Conservation (phyloP, 1,140 invertebrate species). For the Penaeus japonicus region DNA sequence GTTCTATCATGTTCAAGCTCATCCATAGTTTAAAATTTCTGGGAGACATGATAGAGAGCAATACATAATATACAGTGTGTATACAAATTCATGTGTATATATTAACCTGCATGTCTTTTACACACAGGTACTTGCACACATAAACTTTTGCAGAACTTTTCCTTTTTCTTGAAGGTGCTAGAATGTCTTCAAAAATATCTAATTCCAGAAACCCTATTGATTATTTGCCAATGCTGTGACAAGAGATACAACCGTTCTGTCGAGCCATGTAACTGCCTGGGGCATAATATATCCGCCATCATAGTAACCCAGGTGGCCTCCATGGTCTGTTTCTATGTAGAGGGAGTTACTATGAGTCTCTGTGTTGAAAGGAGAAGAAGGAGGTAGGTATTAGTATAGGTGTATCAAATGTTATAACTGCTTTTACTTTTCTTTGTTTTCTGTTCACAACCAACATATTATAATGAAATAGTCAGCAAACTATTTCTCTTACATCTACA, state of each 20-base stretch:
- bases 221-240: constrained; percentile 55
- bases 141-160: no score
- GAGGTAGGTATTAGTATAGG: background rate
- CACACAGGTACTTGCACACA: no score
- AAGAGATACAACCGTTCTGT: constrained; percentile 75
- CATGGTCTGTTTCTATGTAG: constrained; percentile 84
- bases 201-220: background rate
- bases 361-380: constrained; percentile 61
- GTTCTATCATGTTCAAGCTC: no score
- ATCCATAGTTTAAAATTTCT: no score
- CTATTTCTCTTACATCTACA: no score
- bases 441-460: no score
- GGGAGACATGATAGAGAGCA: no score
- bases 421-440: background rate
- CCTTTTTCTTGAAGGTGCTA: background rate
- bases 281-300: constrained; percentile 86
- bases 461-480: no score
- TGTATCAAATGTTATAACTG: background rate
- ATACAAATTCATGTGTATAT: no score
- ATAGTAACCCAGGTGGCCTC: constrained; percentile 92
- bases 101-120: no score
- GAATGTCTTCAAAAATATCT: background rate
- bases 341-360: constrained; percentile 74
- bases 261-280: constrained; percentile 88
- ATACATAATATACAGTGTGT: no score